Evolutionary conservation across 2,888 invertebrate genomes (phyloP).

Genomic region (Latheticus oryzae): DNA sequence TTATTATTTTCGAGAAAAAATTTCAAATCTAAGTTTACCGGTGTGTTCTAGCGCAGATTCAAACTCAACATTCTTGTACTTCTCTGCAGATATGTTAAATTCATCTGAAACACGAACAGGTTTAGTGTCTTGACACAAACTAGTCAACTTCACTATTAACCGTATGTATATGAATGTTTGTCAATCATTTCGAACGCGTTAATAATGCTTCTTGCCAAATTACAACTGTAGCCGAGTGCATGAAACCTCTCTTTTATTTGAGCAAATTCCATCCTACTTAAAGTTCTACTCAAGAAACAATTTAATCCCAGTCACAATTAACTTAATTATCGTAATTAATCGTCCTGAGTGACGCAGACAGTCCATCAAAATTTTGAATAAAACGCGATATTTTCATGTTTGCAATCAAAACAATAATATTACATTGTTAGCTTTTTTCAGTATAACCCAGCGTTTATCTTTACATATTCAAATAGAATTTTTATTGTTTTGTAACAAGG

Average conservation of each 20-base stretch:
- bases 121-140: no score
- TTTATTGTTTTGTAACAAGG: slow-evolving; percentile 17
- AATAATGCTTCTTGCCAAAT: slow-evolving; percentile 21
- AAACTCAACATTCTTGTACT: slow-evolving; percentile 44
- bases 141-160: slow-evolving; percentile 9
- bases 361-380: slow-evolving; percentile 18
- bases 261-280: slow-evolving; percentile 29
- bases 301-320: slow-evolving; percentile 28
- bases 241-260: slow-evolving; percentile 32
- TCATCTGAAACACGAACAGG: slow-evolving; percentile 30
- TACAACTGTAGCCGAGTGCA: slow-evolving; percentile 17
- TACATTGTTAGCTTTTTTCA: slow-evolving; percentile 13
- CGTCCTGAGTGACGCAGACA: slow-evolving; percentile 21
- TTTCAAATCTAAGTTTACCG: slow-evolving; percentile 34
- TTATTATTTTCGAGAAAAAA: slow-evolving; percentile 9
- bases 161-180: slow-evolving; percentile 12
- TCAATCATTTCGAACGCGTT: slow-evolving; percentile 8
- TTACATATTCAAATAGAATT: slow-evolving; percentile 11
- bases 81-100: slow-evolving; percentile 15
- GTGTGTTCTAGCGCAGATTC: slow-evolving; percentile 45
- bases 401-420: slow-evolving; percentile 18
- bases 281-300: slow-evolving; percentile 26
- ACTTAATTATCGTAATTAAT: slow-evolving; percentile 23
- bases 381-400: slow-evolving; percentile 11
- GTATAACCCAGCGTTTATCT: slow-evolving; percentile 11